Evolutionary conservation across 53 echinoderm and acorn worm species (phyloP).

Genomic region (Crossaster papposus): DNA sequence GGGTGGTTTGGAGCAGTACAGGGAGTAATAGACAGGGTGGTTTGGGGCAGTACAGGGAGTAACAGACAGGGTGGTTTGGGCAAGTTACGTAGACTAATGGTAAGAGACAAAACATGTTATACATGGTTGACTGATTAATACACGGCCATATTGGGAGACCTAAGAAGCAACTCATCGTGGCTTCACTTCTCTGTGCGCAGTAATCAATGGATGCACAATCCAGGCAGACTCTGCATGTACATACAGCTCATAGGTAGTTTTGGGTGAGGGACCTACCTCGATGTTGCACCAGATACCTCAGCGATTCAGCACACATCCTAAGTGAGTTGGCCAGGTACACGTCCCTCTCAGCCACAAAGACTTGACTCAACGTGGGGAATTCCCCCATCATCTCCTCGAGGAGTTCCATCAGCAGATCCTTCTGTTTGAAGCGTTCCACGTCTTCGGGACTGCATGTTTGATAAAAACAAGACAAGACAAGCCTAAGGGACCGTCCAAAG

Average conservation of each 20-base stretch:
- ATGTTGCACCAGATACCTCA: constrained; percentile 36
- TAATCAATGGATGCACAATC: neutral
- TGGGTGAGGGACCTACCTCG: constrained; percentile 27
- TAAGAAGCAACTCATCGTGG: too few species aligned
- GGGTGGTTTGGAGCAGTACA: too few species aligned
- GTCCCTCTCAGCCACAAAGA: constrained; percentile 93
- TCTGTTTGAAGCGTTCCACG: constrained; percentile 96
- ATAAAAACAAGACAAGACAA: too few species aligned
- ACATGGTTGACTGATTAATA: too few species aligned
- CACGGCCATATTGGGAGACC: too few species aligned
- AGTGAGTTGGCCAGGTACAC: constrained; percentile 84
- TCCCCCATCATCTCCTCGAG: constrained; percentile 96
- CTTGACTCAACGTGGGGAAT: constrained; percentile 81
- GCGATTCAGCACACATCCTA: constrained; percentile 70
- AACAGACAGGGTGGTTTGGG: too few species aligned
- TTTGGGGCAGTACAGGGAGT: too few species aligned
- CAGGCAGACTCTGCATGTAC: neutral
- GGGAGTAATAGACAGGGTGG: too few species aligned
- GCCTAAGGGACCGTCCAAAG: too few species aligned
- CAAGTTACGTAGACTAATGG: too few species aligned
- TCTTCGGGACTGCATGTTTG: constrained; percentile 70
- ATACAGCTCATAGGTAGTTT: neutral
- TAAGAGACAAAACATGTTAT: too few species aligned
- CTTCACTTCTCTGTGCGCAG: too few species aligned
- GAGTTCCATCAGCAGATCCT: constrained; percentile 92